Conservation (phyloP, 2,113 vertebrate species). For the Melanerpes aurifrons region DNA sequence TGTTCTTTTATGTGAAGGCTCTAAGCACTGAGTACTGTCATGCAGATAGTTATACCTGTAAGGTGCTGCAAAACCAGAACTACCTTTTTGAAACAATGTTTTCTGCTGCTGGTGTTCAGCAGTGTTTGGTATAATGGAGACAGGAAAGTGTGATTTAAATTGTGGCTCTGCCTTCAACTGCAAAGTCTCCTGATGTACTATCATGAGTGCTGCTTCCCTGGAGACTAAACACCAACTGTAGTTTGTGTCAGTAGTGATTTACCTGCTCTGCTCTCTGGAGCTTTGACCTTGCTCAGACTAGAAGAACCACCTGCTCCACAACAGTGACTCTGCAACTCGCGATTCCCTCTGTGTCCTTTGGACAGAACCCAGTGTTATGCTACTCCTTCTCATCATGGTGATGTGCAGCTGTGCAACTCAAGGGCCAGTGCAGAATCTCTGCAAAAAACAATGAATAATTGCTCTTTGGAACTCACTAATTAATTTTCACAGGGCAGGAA, state of each 20-base stretch:
- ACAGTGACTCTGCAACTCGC: slow-evolving; percentile 2
- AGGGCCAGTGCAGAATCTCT: neutral
- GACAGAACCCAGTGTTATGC: neutral
- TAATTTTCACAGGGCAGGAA: neutral
- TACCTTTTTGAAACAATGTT: neutral
- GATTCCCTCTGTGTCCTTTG: neutral
- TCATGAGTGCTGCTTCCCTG: neutral
- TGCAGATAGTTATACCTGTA: neutral
- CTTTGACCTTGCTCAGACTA: neutral
- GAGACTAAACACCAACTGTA: neutral
- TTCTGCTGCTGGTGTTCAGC: neutral
- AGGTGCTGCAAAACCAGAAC: neutral
- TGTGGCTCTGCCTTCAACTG: neutral
- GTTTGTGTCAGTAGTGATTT: neutral
- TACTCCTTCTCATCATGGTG: neutral
- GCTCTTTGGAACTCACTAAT: neutral
- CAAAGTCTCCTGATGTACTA: neutral
- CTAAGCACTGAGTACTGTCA: neutral
- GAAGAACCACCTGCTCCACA: neutral
- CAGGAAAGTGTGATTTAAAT: neutral
- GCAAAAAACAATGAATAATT: neutral
- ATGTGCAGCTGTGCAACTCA: neutral
- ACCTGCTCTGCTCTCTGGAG: neutral
- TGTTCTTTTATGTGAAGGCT: neutral
- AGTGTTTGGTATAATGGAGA: neutral